Conservation (phyloP, 2,888 invertebrate genomes). For the Autographa gamma region DNA sequence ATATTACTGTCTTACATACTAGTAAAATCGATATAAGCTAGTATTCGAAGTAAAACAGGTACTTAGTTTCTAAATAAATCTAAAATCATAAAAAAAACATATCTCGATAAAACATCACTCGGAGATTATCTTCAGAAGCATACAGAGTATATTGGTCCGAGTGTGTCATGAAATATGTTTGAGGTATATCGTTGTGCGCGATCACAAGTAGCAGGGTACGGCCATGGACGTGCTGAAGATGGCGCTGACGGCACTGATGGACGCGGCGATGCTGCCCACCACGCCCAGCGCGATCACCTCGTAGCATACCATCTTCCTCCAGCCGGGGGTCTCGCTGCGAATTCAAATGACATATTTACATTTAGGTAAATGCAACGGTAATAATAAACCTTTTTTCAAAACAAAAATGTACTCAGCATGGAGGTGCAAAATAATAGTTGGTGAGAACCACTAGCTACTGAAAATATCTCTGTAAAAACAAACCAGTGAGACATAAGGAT, state of each 20-base stretch:
- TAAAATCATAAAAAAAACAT: not conserved
- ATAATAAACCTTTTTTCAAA: no score
- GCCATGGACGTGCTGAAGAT: slow-evolving; percentile 86
- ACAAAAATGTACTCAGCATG: no score
- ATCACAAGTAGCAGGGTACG: slow-evolving; percentile 78
- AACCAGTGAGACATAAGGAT: no score
- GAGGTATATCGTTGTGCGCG: slow-evolving; percentile 21
- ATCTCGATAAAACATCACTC: not conserved
- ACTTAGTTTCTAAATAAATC: not conserved
- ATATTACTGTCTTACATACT: not conserved
- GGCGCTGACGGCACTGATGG: slow-evolving; percentile 89
- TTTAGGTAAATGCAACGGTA: no score
- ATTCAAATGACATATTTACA: not conserved
- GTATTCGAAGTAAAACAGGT: not conserved
- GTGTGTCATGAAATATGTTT: not conserved
- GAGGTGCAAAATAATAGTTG: no score
- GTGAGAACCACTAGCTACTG: no score
- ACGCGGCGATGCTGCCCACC: slow-evolving; percentile 89
- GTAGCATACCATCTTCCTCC: slow-evolving; percentile 90
- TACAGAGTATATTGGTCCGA: not conserved
- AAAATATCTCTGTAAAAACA: no score
- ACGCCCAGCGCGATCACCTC: slow-evolving; percentile 89
- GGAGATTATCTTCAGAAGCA: no score
- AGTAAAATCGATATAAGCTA: not conserved
- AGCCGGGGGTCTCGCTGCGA: slow-evolving; percentile 88